A percentile compares a stretch with the other conserved stretches of the same genome.
Conservation (phyloP, 2,888 invertebrate genomes). For the Allygus modestus region DNA sequence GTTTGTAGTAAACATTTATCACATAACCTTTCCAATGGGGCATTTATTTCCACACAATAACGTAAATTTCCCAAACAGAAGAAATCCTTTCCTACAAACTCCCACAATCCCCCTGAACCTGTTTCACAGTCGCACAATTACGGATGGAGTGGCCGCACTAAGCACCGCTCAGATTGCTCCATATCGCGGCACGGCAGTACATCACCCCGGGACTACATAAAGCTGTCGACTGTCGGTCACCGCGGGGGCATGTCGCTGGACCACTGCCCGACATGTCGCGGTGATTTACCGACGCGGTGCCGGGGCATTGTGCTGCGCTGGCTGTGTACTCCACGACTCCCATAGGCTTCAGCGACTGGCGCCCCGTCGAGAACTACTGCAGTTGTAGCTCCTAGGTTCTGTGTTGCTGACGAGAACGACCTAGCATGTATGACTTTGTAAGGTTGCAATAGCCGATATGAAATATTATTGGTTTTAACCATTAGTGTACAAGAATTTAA, state of each 20-base stretch:
- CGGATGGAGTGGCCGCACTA: constrained; percentile 18
- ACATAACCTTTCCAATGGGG: too few species aligned
- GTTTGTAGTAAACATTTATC: too few species aligned
- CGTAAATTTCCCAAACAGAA: too few species aligned
- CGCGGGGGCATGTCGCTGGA: constrained; percentile 9
- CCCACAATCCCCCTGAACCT: neutral
- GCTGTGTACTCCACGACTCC: too few species aligned
- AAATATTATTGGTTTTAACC: too few species aligned
- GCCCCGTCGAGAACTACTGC: constrained; percentile 9
- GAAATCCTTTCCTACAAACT: too few species aligned
- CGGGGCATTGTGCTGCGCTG: neutral
- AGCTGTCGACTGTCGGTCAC: constrained; percentile 45
- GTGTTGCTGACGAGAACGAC: neutral
- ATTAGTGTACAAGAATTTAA: too few species aligned
- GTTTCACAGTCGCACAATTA: neutral
- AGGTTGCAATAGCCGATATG: too few species aligned
- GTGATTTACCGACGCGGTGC: constrained; percentile 13
- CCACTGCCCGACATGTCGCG: constrained; percentile 31
- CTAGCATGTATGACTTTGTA: too few species aligned
- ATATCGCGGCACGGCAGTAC: neutral
- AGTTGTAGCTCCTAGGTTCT: neutral
- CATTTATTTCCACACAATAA: too few species aligned
- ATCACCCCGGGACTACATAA: constrained; percentile 25
- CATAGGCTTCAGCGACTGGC: too few species aligned
- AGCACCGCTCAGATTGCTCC: constrained; percentile 1